phyloP scores from a whole-genome alignment of 2,888 invertebrate species.

The Drymonia ruficornis region DNA sequence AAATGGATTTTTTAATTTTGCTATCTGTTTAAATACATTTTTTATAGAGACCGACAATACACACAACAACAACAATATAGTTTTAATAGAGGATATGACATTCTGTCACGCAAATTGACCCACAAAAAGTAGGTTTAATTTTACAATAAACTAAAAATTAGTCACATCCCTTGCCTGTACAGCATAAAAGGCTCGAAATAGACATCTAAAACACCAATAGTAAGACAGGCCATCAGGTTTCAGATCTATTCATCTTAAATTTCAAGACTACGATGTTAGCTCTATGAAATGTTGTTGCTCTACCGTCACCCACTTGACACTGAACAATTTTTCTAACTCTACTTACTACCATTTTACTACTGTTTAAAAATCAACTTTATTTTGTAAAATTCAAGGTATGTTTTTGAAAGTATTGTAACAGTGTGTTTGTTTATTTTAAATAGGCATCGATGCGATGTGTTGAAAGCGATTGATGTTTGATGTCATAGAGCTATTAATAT shows the following conservation, averaged over 20 bases:
- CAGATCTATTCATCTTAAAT: constrained; percentile 8
- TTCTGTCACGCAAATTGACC: too few relatives aligned
- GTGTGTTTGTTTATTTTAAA: constrained; percentile 9
- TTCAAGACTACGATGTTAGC: neutral
- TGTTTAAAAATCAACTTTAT: constrained; percentile 2
- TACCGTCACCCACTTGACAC: constrained; percentile 7
- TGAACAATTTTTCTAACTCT: constrained; percentile 7
- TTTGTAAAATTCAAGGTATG: neutral
- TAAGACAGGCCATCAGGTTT: neutral
- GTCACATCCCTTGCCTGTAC: too few relatives aligned
- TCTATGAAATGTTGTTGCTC: constrained; percentile 7
- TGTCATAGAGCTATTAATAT: constrained; percentile 45
- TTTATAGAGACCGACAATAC: too few relatives aligned
- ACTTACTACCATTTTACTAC: neutral
- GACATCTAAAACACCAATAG: neutral
- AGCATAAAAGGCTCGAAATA: too few relatives aligned
- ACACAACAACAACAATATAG: too few relatives aligned
- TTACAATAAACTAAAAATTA: too few relatives aligned
- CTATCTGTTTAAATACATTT: neutral
- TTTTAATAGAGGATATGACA: too few relatives aligned
- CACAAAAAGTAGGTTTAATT: too few relatives aligned
- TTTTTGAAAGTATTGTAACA: neutral
- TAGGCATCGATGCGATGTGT: constrained; percentile 7
- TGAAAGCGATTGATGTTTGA: constrained; percentile 42
- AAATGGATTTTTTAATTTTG: neutral